phyloP scores from a whole-genome alignment of 2,888 invertebrate species.

The Orchesella flavescens region DNA sequence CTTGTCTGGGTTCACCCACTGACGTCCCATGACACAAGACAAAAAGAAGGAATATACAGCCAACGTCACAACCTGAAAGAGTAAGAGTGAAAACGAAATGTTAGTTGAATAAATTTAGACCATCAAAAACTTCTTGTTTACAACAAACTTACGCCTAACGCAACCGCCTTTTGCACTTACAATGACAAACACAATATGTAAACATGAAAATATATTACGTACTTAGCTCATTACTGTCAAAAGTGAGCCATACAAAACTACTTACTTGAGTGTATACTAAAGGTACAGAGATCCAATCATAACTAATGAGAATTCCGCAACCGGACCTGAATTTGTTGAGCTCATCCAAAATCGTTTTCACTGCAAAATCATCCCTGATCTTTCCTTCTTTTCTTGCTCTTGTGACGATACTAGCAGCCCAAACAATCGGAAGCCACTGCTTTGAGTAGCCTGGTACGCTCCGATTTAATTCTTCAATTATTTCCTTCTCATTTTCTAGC shows the following conservation, averaged over 20 bases:
- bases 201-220: no score
- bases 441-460: constrained; percentile 90
- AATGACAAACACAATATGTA: not conserved
- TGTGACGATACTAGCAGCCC: constrained; percentile 92
- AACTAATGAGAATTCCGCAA: constrained; percentile 83
- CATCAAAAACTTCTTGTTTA: constrained; percentile 32
- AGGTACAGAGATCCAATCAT: constrained; percentile 77
- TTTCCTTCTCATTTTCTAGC: constrained; percentile 85
- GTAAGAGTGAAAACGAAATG: no score
- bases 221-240: no score
- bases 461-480: constrained; percentile 76
- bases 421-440: constrained; percentile 92
- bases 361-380: constrained; percentile 92
- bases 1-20: constrained; percentile 81
- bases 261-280: constrained; percentile 85
- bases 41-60: constrained; percentile 94
- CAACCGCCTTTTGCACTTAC: not conserved
- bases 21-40: constrained; percentile 90
- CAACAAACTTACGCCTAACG: constrained; percentile 27
- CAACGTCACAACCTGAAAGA: constrained; percentile 84
- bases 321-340: constrained; percentile 86
- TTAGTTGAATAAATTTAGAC: no score
- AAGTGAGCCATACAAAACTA: not conserved
- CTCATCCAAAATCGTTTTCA: constrained; percentile 91
- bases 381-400: constrained; percentile 91